Percentiles rank a stretch among this genome's conserved stretches.
Conservation (phyloP, 2,888 invertebrate species). For the Xylota sylvarum region DNA sequence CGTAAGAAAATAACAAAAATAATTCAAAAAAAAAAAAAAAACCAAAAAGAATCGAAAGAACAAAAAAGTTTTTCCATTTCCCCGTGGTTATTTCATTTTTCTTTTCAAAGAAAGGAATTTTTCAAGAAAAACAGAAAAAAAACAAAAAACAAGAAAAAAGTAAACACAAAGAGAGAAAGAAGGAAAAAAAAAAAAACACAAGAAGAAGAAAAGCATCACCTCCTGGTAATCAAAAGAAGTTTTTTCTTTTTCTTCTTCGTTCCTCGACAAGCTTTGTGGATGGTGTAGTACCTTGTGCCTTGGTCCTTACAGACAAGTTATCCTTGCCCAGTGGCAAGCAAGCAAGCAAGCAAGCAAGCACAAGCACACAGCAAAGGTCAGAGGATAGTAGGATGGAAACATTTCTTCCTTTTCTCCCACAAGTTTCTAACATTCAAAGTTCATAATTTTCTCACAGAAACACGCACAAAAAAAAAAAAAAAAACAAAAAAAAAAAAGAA, state of each 20-base stretch:
- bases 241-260: conserved; percentile 11
- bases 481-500: background rate
- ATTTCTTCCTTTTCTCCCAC: background rate
- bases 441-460: conserved; percentile 39
- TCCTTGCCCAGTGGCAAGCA: conserved; percentile 37
- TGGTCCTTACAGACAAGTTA: conserved; percentile 19
- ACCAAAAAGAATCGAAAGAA: background rate
- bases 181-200: background rate
- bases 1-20: conserved; percentile 16
- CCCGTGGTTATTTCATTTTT: conserved; percentile 36
- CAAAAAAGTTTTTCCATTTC: conserved; percentile 40
- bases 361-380: conserved; percentile 20
- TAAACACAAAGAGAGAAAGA: background rate
- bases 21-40: background rate
- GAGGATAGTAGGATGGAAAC: conserved; percentile 15
- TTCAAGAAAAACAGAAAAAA: background rate
- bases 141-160: background rate
- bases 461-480: background rate
- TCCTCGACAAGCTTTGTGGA: background rate
- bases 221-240: background rate
- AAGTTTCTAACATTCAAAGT: conserved; percentile 27
- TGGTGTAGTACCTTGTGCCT: background rate
- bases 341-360: background rate
- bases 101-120: conserved; percentile 18
- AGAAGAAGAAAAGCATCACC: background rate